These are phyloP conservation scores for Galagoides demidoff DNA, from an alignment of 2,797 vertebrate genomes.

Conservation along the genomic window DNA sequence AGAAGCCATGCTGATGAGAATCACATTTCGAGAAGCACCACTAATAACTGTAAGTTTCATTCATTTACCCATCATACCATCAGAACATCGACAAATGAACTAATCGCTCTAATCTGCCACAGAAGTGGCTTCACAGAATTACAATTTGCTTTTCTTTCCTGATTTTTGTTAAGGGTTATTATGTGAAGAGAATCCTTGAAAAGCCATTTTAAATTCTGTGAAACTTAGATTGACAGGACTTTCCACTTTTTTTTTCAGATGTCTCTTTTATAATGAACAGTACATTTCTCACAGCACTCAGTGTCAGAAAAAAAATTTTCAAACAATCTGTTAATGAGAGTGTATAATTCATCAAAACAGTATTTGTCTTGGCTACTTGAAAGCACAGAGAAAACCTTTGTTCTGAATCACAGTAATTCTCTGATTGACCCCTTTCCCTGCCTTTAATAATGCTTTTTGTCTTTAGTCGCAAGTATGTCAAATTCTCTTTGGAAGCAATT, in stretches of 20 bases:
- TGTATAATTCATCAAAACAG: not conserved
- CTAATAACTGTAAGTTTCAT: not conserved
- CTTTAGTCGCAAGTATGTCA: not conserved
- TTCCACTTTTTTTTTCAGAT: not conserved
- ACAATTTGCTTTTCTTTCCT: not conserved
- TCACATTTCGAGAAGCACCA: not conserved
- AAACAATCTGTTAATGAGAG: not conserved
- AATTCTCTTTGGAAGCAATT: not conserved
- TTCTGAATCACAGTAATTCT: not conserved
- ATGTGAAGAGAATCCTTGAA: not conserved
- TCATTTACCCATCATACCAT: not conserved
- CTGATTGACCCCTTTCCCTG: not conserved
- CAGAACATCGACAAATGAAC: not conserved
- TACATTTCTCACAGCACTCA: not conserved
- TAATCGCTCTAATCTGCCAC: not conserved
- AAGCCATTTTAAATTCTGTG: conserved; percentile 4
- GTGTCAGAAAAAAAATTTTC: not conserved
- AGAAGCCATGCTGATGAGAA: not conserved
- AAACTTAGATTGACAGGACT: not conserved
- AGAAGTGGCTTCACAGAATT: not conserved
- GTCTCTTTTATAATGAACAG: not conserved
- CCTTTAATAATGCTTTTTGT: not conserved
- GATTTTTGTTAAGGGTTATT: not conserved
- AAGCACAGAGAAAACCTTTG: not conserved
- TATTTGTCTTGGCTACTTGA: not conserved